phyloP scores from a whole-genome alignment of 2,113 vertebrate species.

The Micronycteris hirsuta region DNA sequence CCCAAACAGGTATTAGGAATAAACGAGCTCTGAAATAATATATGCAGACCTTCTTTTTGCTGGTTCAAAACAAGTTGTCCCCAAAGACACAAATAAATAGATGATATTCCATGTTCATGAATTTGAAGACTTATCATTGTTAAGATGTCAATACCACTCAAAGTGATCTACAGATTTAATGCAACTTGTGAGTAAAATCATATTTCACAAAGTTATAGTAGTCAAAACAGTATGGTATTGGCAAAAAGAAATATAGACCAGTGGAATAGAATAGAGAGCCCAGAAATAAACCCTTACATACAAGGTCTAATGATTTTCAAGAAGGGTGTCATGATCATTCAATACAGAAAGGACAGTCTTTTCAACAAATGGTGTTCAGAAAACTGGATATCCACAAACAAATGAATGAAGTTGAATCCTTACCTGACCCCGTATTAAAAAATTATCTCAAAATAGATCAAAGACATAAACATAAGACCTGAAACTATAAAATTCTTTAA shows the following conservation, averaged over 20 bases:
- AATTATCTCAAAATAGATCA: background rate
- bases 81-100: background rate
- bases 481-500: background rate
- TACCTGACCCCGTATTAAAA: background rate
- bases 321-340: background rate
- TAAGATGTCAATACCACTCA: background rate
- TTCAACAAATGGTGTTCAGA: background rate
- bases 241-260: background rate
- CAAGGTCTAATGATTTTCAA: background rate
- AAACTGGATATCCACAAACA: background rate
- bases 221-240: background rate
- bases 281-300: background rate
- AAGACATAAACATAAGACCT: background rate
- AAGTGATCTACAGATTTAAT: background rate
- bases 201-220: background rate
- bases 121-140: background rate
- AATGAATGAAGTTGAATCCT: background rate
- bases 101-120: background rate
- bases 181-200: background rate
- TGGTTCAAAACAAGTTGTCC: background rate
- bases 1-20: background rate
- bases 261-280: background rate
- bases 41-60: background rate
- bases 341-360: background rate
- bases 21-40: background rate